Percentiles rank a stretch among this genome's conserved stretches.
phyloP scores from a whole-genome alignment of 1,140 invertebrate genomes.

The Platyura marginata region DNA sequence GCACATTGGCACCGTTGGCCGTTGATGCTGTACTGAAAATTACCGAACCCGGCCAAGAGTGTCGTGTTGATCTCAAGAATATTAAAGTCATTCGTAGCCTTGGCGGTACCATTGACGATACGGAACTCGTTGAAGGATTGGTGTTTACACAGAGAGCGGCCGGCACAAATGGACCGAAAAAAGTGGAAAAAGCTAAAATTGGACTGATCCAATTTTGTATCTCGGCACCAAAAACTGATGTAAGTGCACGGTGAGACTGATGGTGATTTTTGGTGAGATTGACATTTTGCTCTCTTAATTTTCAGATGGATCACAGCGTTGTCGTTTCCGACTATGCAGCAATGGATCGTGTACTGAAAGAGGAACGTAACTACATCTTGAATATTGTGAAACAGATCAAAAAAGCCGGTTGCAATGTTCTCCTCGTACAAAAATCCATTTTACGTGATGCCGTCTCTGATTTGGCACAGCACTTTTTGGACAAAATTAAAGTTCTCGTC shows the following conservation, averaged over 20 bases:
- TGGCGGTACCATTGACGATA: conserved; percentile 96
- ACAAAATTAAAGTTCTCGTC: conserved; percentile 99
- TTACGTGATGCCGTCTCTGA: conserved; percentile 94
- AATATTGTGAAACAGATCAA: conserved; percentile 99
- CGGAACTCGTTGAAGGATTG: conserved; percentile 86
- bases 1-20: conserved; percentile 84
- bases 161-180: conserved; percentile 79
- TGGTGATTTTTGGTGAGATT: not conserved
- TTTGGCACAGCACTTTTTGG: conserved; percentile 91
- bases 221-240: conserved; percentile 98
- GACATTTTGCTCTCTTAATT: conserved; percentile 5
- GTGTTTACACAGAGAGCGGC: conserved; percentile 82
- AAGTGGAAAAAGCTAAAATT: conserved; percentile 96
- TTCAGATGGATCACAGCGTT: conserved; percentile 95
- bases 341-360: conserved; percentile 97
- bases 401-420: conserved; percentile 93
- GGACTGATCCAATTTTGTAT: conserved; percentile 99
- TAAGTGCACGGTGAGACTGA: conserved; percentile 27
- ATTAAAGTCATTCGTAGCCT: conserved; percentile 94
- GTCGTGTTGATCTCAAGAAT: conserved; percentile 52
- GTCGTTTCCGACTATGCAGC: conserved; percentile 96
- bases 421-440: conserved; percentile 98
- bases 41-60: conserved; percentile 36
- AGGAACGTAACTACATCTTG: conserved; percentile 94
- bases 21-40: conserved; percentile 93